Conservation (phyloP, 2,797 vertebrate species). For the Synaphobranchus kaupii region DNA sequence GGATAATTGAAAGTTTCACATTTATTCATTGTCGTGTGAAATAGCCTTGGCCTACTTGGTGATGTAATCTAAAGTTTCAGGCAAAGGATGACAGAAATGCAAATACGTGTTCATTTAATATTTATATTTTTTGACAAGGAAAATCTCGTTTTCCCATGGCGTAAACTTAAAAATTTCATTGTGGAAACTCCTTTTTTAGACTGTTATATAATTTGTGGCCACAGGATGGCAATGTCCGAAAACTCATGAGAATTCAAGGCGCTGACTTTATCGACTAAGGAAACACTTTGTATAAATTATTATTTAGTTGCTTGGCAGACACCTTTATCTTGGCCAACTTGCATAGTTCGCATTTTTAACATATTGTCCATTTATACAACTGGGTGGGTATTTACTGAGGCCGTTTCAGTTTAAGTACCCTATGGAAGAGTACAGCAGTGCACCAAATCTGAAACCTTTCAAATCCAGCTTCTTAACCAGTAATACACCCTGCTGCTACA, state of each 20-base stretch:
- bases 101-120: neutral
- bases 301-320: neutral
- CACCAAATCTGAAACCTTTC: neutral
- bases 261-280: neutral
- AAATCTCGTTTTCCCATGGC: neutral
- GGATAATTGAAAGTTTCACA: no score
- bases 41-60: no score
- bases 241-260: neutral
- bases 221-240: slow-evolving; percentile 22
- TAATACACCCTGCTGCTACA: neutral
- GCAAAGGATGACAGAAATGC: neutral
- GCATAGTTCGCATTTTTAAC: neutral
- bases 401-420: neutral
- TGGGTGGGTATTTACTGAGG: neutral
- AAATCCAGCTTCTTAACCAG: neutral
- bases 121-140: neutral
- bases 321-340: neutral
- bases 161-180: neutral
- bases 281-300: neutral
- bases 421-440: neutral
- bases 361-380: neutral
- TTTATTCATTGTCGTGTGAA: no score
- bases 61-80: no score
- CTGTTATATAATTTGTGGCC: slow-evolving; percentile 7
- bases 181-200: neutral